Evolutionary conservation across 2,797 vertebrate species (phyloP), one percentile per base, ranked within the genome.

Genomic region (Gymnothorax reevesii): DNA sequence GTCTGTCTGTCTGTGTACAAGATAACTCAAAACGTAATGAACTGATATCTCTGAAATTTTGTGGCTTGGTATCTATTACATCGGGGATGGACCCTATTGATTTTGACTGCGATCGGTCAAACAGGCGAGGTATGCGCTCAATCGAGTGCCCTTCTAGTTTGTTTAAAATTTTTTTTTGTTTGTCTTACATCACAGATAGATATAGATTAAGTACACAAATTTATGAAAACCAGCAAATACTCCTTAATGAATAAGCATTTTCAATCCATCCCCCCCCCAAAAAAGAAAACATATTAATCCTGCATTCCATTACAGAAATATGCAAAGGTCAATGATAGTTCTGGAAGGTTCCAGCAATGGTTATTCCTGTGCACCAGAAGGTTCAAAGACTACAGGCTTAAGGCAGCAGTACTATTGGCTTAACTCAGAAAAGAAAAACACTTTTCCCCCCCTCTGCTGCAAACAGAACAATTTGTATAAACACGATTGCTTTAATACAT

Each of bases 401-500:
- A 49, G 60, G 62, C 27, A 57, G 79, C 25, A 73, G 69, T 73
- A 73, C 33, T 10, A 27, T 83, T 57, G 7, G 82, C 55, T 83
- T 82, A 54, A 33, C 9, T 52, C 57, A 54, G 10, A 64, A n/a
- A 60, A 22, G 2, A 7, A 57, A 33, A 7, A 69, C 9, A 33
- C 42, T 42, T 8, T 9, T 6, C n/a, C 66, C 62, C 20, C 71
- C 4, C 60, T 27, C 20, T 22, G 64, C 13, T n/a, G 42, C 82
- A 5, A 22, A 7, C 54, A 33, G 55, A 60, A 66, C 20, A 27
- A 20, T 25, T 83, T 12, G 12, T 54, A 20, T 79, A 54, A 79
- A 79, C 82, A 49, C 62, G 59, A 42, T 17, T 27, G 64, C 66
- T 75, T 80, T 69, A 84, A 86, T 84, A 69, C 71, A 75, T 75